These are phyloP conservation scores for Sebastes schlegelii DNA, from an alignment of 2,113 vertebrate species.

Conservation along the genomic window DNA sequence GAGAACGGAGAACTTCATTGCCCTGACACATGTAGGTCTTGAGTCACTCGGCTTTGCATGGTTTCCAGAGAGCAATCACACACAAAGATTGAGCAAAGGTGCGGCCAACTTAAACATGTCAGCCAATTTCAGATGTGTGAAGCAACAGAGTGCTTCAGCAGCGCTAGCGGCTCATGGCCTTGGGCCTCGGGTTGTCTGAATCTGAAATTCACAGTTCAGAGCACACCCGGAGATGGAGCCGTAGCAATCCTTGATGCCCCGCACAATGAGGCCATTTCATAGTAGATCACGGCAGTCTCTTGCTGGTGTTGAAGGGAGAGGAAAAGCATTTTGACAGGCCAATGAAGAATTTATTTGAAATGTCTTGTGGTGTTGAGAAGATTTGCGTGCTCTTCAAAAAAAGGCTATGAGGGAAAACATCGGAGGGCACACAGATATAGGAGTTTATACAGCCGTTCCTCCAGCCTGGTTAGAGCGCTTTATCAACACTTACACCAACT, in stretches of 20 bases:
- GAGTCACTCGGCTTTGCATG: conserved; percentile 60
- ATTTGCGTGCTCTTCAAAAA: conserved; percentile 75
- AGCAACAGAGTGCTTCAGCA: conserved; percentile 79
- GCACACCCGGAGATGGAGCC: conserved; percentile 75
- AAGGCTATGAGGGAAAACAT: conserved; percentile 60
- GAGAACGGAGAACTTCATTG: conserved; percentile 64
- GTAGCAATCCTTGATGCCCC: conserved; percentile 72
- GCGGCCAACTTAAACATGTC: conserved; percentile 79
- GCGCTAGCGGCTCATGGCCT: conserved; percentile 74
- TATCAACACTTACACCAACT: conserved; percentile 45
- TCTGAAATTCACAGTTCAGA: conserved; percentile 82
- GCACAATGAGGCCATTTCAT: conserved; percentile 81
- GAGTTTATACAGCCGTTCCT: conserved; percentile 37
- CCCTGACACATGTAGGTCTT: conserved; percentile 82
- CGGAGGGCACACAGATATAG: conserved; percentile 30
- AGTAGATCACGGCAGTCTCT: conserved; percentile 71
- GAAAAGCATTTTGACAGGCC: conserved; percentile 82
- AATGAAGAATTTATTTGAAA: conserved; percentile 84
- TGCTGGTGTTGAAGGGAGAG: conserved; percentile 79
- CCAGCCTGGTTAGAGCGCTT: conserved; percentile 38
- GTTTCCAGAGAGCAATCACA: conserved; percentile 59
- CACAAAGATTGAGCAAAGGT: conserved; percentile 74
- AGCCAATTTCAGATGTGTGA: conserved; percentile 79
- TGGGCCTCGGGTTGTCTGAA: conserved; percentile 78
- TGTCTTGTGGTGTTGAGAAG: conserved; percentile 79